These are phyloP conservation scores for Scaptomyza cyrtandrae DNA, from an alignment of 2,888 invertebrate species.

Conservation along the genomic window DNA sequence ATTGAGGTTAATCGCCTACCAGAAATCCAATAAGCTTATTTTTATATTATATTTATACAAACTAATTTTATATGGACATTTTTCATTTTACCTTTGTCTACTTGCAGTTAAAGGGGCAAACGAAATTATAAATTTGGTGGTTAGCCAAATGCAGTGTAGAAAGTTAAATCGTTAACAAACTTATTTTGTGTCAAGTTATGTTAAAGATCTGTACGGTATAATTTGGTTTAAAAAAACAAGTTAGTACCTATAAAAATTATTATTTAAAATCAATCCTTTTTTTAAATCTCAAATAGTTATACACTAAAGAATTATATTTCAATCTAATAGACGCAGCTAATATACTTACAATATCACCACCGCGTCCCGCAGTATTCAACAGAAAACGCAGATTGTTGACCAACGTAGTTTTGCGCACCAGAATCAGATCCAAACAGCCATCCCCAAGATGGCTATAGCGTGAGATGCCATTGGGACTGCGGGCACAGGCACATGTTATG, in stretches of 20 bases:
- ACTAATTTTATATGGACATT: no score
- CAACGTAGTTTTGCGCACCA: slow-evolving; percentile 90
- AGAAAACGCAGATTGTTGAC: slow-evolving; percentile 90
- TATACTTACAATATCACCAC: slow-evolving; percentile 87
- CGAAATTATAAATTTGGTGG: no score
- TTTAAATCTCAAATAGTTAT: background rate
- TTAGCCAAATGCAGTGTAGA: no score
- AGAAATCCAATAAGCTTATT: no score
- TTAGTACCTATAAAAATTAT: background rate
- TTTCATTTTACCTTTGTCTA: no score
- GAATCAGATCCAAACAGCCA: slow-evolving; percentile 90
- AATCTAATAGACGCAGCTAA: background rate
- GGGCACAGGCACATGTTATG: slow-evolving; percentile 90
- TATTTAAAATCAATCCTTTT: background rate
- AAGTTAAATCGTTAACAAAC: no score
- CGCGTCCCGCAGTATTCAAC: slow-evolving; percentile 87
- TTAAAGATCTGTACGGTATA: no score
- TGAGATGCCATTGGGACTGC: slow-evolving; percentile 91
- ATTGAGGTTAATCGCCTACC: no score
- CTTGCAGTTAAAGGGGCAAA: no score
- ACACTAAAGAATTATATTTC: background rate
- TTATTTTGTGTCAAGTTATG: no score
- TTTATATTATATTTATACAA: no score
- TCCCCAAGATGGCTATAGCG: slow-evolving; percentile 92
- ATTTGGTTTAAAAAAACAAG: background rate